Conservation (phyloP, 2,113 vertebrate species). For the Antechinus stuartii region DNA sequence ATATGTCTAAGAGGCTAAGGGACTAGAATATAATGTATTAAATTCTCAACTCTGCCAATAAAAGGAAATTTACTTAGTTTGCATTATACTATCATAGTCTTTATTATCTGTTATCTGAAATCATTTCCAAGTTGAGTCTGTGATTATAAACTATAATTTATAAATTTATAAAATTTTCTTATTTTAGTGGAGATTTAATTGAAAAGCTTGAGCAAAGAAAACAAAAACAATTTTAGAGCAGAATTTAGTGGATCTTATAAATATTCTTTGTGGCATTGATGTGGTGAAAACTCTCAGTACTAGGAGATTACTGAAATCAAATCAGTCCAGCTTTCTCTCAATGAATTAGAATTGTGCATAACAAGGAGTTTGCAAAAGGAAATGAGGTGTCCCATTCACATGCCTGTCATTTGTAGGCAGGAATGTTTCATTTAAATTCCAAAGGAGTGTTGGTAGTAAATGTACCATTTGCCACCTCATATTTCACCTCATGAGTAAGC, state of each 20-base stretch:
- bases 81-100: not conserved
- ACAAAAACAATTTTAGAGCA: not conserved
- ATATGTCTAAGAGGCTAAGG: not conserved
- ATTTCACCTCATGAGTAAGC: not conserved
- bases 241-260: not conserved
- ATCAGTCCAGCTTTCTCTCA: not conserved
- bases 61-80: conserved; percentile 1
- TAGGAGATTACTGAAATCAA: not conserved
- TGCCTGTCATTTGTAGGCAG: not conserved
- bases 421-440: conserved; percentile 11
- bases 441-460: conserved; percentile 7
- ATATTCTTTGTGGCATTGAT: not conserved
- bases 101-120: not conserved
- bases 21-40: not conserved
- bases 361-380: not conserved
- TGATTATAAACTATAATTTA: not conserved
- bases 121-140: not conserved
- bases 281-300: not conserved
- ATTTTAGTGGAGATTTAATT: not conserved
- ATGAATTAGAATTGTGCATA: not conserved
- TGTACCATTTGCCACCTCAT: not conserved
- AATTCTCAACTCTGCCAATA: not conserved
- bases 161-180: not conserved
- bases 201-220: not conserved
- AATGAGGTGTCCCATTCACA: not conserved